Evolutionary conservation across 2,888 invertebrate genomes (phyloP).

Genomic region (Phyto melanocephala): DNA sequence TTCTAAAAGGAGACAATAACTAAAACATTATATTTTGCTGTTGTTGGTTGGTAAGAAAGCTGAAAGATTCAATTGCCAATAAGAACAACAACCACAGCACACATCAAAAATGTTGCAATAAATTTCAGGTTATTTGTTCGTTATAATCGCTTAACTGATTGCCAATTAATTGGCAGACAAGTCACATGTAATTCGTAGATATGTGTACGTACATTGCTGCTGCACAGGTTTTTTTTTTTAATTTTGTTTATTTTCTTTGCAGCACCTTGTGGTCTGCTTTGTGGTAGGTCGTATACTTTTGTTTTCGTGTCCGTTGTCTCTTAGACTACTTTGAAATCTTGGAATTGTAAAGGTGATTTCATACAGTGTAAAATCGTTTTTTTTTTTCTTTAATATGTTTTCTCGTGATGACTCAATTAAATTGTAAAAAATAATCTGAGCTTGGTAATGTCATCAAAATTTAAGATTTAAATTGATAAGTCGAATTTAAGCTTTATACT

Average conservation of each 20-base stretch:
- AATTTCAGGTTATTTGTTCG: slow-evolving; percentile 79
- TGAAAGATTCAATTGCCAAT: neutral
- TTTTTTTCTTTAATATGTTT: slow-evolving; percentile 10
- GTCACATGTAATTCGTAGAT: slow-evolving; percentile 35
- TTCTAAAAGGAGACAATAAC: neutral
- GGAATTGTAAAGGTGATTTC: slow-evolving; percentile 10
- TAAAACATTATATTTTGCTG: neutral
- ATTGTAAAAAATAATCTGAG: neutral
- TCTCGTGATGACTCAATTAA: slow-evolving; percentile 45
- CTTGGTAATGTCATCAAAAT: neutral
- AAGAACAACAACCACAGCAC: neutral
- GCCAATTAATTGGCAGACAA: slow-evolving; percentile 74
- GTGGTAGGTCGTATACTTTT: slow-evolving; percentile 39
- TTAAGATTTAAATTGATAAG: neutral
- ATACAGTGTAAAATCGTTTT: neutral
- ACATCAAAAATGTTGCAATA: slow-evolving; percentile 13
- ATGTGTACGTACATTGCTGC: slow-evolving; percentile 40
- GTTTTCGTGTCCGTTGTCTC: neutral
- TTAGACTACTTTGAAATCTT: neutral
- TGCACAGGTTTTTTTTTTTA: neutral
- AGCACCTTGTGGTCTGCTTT: neutral
- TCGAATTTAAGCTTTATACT: too few relatives aligned
- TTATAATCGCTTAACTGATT: slow-evolving; percentile 84
- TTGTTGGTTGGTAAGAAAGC: neutral
- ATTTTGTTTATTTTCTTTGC: slow-evolving; percentile 15